These are phyloP conservation scores for Oxygymnocypris stewartii DNA, from an alignment of 2,113 vertebrate genomes.

Conservation along the genomic window DNA sequence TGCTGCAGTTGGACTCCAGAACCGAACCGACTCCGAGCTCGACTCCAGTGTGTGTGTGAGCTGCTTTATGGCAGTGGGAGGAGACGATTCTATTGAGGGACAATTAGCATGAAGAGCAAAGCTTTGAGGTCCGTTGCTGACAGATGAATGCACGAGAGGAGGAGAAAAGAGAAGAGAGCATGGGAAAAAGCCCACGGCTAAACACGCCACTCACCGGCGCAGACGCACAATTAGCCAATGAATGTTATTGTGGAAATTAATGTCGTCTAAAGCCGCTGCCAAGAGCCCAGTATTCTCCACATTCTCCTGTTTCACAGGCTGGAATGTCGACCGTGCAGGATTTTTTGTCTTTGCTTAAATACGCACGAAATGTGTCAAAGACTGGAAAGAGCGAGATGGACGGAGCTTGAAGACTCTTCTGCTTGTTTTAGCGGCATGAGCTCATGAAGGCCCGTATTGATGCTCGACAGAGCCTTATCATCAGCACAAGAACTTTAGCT, in stretches of 20 bases:
- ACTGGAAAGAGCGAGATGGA: conserved; percentile 50
- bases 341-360: conserved; percentile 62
- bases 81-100: conserved; percentile 75
- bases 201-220: conserved; percentile 59
- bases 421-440: conserved; percentile 38
- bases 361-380: conserved; percentile 58
- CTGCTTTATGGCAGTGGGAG: conserved; percentile 80
- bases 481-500: not conserved
- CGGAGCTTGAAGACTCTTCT: conserved; percentile 8
- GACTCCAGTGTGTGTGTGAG: conserved; percentile 59
- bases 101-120: conserved; percentile 81
- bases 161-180: conserved; percentile 79
- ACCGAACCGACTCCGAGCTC: conserved; percentile 56
- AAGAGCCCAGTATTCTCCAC: conserved; percentile 65
- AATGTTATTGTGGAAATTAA: conserved; percentile 69
- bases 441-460: conserved; percentile 42
- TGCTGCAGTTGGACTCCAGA: too few species aligned
- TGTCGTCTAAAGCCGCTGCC: conserved; percentile 69
- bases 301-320: conserved; percentile 49
- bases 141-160: conserved; percentile 76
- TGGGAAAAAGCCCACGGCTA: conserved; percentile 75
- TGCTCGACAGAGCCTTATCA: not conserved
- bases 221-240: conserved; percentile 69
- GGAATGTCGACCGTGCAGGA: conserved; percentile 63
- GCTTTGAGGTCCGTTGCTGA: conserved; percentile 61